Base-by-base conservation (phyloP, 2,113 vertebrate genomes). In the Clarias magur region DNA sequence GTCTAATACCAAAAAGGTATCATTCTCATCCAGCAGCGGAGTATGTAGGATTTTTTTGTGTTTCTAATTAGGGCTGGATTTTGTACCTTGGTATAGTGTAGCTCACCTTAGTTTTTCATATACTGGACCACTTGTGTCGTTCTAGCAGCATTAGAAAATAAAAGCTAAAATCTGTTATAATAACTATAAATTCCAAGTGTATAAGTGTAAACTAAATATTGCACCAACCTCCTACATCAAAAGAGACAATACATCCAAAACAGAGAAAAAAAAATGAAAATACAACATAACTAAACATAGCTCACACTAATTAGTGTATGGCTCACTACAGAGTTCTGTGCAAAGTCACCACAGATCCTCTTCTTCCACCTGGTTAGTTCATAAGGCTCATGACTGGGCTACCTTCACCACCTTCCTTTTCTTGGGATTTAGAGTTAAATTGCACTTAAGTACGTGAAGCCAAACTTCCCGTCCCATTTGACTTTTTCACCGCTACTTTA, bases 301-400 rank as follows among this genome's bases (percentile, higher is more conserved):
- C 53, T 70, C 38, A 25, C n/a, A 17, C 2, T 11, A 54, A 60
- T 60, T 15, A 56, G 68, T 75, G 63, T 82, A 60, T 80, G 56
- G 80, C 80, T 54, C 42, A 30, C 53, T 70, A 86, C 53, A 10
- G 62, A 86, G 85, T 70, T 67, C 48, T 48, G 63, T 70, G 79
- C 53, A 67, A 81, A 60, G 56, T 68, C 79, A 73, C 25, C 56
- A 60, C 85, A 82, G 65, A 38, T 34, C 56, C 89, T 93, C 92
- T 87, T 89, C 89, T 91, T 87, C 89, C 91, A 86, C 85, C 57
- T 62, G 89, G 92, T 88, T 67, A 92, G 85, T 88, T 84, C 89
- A 92, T 94, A 95, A 94, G 93, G 94, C 94, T 92, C 92, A 91
- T 94, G 93, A 92, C 93, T 92, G 93, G 89, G 90, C 94, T 92